These are phyloP conservation scores for Pegea sp. DNA, from an alignment of 23 tunicate species.

Conservation along the genomic window DNA sequence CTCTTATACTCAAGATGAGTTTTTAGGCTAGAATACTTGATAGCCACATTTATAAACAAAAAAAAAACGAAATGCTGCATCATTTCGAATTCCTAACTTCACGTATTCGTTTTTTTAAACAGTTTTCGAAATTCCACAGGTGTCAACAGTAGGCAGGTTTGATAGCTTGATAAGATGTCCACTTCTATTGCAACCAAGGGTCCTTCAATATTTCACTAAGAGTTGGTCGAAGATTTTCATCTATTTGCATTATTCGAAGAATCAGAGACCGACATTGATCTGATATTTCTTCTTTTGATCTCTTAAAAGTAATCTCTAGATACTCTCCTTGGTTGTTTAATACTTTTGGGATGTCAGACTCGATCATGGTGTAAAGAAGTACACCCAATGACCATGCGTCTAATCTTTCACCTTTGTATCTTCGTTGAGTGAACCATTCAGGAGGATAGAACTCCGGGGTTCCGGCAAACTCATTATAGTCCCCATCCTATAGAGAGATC, in stretches of 20 bases:
- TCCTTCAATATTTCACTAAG: background rate
- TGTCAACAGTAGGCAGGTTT: too few relatives aligned
- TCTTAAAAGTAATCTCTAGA: too few relatives aligned
- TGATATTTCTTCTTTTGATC: too few relatives aligned
- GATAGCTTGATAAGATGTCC: too few relatives aligned
- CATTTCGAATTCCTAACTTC: too few relatives aligned
- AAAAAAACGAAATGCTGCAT: too few relatives aligned
- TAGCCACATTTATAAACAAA: too few relatives aligned
- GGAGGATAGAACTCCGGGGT: slow-evolving; percentile 98
- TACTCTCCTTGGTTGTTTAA: too few relatives aligned
- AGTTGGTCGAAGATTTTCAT: background rate
- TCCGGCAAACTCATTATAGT: slow-evolving; percentile 93
- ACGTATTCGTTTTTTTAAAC: too few relatives aligned
- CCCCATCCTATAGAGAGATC: slow-evolving; percentile 25
- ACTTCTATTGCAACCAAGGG: slow-evolving; percentile 1
- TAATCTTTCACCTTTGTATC: slow-evolving; percentile 49
- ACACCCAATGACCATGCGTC: slow-evolving; percentile 97
- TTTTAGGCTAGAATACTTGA: too few relatives aligned
- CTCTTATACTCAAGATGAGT: too few relatives aligned
- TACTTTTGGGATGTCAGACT: slow-evolving; percentile 98
- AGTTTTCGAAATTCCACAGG: too few relatives aligned
- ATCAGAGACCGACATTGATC: background rate
- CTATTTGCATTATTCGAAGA: background rate
- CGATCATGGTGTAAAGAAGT: slow-evolving; percentile 89
- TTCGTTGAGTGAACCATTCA: slow-evolving; percentile 79